These are phyloP conservation scores for Phyllostomus hastatus DNA, from an alignment of 2,113 vertebrate species.

Conservation along the genomic window DNA sequence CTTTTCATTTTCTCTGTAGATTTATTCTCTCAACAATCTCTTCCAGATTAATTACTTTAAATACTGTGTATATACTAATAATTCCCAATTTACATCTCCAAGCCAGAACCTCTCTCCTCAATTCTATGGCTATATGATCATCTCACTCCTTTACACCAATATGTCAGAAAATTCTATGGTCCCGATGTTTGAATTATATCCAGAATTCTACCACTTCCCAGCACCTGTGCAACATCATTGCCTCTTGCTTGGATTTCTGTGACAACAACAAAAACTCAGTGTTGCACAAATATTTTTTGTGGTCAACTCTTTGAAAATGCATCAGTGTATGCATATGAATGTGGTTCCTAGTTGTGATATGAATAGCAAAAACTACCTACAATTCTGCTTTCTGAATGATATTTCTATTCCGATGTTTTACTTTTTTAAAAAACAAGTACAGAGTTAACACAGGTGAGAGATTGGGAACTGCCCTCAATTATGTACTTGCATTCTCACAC, in stretches of 20 bases:
- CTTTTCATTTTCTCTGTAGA: background rate
- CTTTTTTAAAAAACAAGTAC: background rate
- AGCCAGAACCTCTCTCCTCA: background rate
- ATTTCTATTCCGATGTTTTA: background rate
- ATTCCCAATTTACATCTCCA: background rate
- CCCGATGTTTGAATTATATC: background rate
- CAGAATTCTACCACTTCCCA: background rate
- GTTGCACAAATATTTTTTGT: background rate
- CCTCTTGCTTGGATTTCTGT: background rate
- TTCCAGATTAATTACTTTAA: background rate
- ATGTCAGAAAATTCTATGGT: background rate
- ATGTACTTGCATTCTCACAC: background rate
- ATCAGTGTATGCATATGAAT: background rate
- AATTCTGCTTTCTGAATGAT: background rate
- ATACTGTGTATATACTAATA: background rate
- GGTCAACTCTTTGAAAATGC: background rate
- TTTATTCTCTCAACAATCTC: background rate
- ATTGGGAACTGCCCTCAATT: background rate
- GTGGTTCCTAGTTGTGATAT: background rate
- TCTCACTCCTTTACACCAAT: background rate
- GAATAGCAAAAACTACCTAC: background rate
- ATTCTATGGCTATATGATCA: background rate
- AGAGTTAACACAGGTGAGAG: background rate
- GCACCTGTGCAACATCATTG: background rate
- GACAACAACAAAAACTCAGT: background rate